Conservation (phyloP, 2,113 vertebrate species). For the Leiothrix lutea region DNA sequence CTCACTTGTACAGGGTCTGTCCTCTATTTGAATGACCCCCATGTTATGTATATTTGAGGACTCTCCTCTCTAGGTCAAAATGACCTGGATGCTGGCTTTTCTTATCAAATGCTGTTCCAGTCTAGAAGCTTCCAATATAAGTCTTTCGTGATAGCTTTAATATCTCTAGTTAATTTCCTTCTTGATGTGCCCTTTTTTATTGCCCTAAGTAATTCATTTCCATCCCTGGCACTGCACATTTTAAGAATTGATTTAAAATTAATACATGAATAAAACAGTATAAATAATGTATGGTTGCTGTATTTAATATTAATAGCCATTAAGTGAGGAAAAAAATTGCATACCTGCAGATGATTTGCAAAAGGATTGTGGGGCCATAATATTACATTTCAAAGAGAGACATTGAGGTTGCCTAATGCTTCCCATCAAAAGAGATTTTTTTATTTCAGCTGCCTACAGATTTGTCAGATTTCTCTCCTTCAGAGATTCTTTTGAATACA, state of each 20-base stretch:
- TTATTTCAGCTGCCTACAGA: background rate
- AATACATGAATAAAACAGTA: slow-evolving; percentile 61
- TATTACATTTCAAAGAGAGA: background rate
- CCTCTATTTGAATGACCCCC: background rate
- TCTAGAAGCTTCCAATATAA: slow-evolving; percentile 4
- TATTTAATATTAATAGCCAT: slow-evolving; percentile 66
- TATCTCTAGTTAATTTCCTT: slow-evolving; percentile 17
- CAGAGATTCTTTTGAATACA: background rate
- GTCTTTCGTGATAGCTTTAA: background rate
- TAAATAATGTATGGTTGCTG: slow-evolving; percentile 61
- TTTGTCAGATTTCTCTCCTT: background rate
- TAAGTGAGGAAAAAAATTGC: slow-evolving; percentile 34
- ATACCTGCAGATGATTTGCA: slow-evolving; percentile 12
- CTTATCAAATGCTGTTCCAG: background rate
- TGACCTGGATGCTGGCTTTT: background rate
- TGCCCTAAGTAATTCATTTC: slow-evolving; percentile 49
- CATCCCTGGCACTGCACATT: background rate
- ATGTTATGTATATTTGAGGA: background rate
- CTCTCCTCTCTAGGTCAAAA: background rate
- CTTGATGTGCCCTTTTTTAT: slow-evolving; percentile 10
- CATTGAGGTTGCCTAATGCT: background rate
- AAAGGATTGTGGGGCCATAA: background rate
- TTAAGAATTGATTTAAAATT: slow-evolving; percentile 60
- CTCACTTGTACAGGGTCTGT: background rate
- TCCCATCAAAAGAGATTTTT: background rate